Evolutionary conservation across 1,140 invertebrate genomes (phyloP).

Genomic region (Drosophila mayri): DNA sequence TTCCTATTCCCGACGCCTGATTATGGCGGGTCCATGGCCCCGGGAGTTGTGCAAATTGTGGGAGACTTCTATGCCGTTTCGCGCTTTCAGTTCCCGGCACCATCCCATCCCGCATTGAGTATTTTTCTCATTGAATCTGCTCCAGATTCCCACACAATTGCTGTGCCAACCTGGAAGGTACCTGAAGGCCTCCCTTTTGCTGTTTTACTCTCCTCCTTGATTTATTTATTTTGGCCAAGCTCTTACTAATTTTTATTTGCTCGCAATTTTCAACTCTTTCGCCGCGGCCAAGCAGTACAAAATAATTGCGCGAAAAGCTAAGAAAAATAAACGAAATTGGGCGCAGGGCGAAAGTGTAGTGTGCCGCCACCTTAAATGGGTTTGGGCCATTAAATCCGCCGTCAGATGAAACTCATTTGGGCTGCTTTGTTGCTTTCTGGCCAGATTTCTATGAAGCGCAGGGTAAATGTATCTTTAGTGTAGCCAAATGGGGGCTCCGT

Average conservation of each 20-base stretch:
- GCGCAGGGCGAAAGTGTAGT: slow-evolving; percentile 71
- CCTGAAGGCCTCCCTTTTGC: slow-evolving; percentile 1
- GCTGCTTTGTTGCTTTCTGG: slow-evolving; percentile 45
- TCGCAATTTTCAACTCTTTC: slow-evolving; percentile 43
- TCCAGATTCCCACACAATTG: slow-evolving; percentile 78
- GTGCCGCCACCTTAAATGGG: slow-evolving; percentile 46
- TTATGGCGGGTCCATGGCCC: slow-evolving; percentile 7
- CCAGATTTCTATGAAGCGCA: slow-evolving; percentile 32
- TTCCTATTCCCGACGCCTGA: slow-evolving; percentile 25
- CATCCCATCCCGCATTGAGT: slow-evolving; percentile 63
- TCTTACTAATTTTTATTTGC: slow-evolving; percentile 62
- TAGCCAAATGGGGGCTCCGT: slow-evolving; percentile 48
- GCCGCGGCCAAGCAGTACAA: slow-evolving; percentile 22
- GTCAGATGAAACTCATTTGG: slow-evolving; percentile 56
- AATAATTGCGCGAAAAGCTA: slow-evolving; percentile 57
- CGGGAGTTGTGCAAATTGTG: slow-evolving; percentile 61
- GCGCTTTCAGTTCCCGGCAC: slow-evolving; percentile 1
- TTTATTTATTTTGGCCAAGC: slow-evolving; percentile 33
- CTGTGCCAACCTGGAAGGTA: slow-evolving; percentile 24
- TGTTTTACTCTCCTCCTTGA: slow-evolving; percentile 14
- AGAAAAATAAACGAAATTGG: slow-evolving; percentile 45
- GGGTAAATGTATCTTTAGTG: slow-evolving; percentile 5
- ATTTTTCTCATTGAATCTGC: slow-evolving; percentile 77
- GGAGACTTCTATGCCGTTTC: slow-evolving; percentile 66
- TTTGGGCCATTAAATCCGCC: slow-evolving; percentile 51